These are phyloP conservation scores for Rugalucina vietnamica DNA, from an alignment of 2,888 invertebrate species.

Conservation along the genomic window DNA sequence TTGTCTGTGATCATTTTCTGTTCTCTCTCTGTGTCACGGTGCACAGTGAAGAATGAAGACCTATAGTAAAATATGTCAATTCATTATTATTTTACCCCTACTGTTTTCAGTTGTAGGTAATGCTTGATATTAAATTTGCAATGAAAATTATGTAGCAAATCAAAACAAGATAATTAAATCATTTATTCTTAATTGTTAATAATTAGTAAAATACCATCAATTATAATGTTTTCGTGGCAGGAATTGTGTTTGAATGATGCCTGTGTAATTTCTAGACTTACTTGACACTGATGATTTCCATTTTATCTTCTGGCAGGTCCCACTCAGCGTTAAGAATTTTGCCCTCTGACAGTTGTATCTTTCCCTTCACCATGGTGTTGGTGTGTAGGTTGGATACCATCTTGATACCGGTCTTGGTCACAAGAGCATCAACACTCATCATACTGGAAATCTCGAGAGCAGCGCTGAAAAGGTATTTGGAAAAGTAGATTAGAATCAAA, in stretches of 20 bases:
- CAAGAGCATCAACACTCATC: conserved; percentile 93
- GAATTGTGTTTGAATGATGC: neutral
- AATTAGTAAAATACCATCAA: neutral
- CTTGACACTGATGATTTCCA: conserved; percentile 92
- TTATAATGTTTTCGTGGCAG: no score
- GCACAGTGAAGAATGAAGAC: conserved; percentile 78
- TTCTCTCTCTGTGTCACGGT: conserved; percentile 86
- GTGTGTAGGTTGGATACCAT: conserved; percentile 93
- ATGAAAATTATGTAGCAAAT: no score
- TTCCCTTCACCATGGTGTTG: conserved; percentile 91
- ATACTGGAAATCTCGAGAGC: conserved; percentile 93
- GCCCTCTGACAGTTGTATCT: conserved; percentile 89
- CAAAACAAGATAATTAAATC: no score
- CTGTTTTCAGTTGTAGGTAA: neutral
- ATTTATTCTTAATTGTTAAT: no score
- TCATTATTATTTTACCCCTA: neutral
- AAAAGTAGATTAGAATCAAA: no score
- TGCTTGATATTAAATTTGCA: no score
- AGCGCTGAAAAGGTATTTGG: conserved; percentile 87
- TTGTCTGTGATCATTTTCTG: conserved; percentile 88
- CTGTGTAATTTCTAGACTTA: conserved; percentile 68
- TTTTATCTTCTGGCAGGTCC: conserved; percentile 92
- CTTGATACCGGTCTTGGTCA: conserved; percentile 92
- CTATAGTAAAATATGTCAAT: conserved; percentile 60
- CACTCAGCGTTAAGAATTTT: conserved; percentile 89